phyloP scores from a whole-genome alignment of 2,797 vertebrate genomes.

The Leptoclinus maculatus region DNA sequence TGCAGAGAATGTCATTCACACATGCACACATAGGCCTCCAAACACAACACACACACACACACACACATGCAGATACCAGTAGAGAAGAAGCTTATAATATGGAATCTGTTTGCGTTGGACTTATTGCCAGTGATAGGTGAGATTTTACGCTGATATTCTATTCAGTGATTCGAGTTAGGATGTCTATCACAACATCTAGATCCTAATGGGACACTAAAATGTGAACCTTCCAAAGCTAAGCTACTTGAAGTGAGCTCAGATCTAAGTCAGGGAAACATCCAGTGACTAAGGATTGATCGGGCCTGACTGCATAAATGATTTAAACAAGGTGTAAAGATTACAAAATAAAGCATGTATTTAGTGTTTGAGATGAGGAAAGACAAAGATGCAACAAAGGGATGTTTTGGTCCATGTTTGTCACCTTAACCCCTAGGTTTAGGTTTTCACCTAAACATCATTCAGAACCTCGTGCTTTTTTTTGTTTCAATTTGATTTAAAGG shows the following conservation, averaged over 20 bases:
- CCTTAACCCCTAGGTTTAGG: neutral
- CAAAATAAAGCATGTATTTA: neutral
- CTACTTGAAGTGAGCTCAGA: neutral
- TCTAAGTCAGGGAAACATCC: neutral
- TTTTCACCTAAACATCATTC: neutral
- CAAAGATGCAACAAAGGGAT: neutral
- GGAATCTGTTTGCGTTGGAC: neutral
- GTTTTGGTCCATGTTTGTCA: neutral
- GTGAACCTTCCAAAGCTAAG: neutral
- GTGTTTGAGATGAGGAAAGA: neutral
- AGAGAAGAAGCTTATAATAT: neutral
- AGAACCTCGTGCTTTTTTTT: no score
- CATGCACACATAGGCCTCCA: neutral
- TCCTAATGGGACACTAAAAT: neutral
- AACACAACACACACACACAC: neutral
- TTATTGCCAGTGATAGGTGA: neutral
- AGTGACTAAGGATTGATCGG: neutral
- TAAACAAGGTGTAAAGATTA: neutral
- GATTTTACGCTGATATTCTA: neutral
- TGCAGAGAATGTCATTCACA: constrained; percentile 23
- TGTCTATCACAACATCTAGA: neutral
- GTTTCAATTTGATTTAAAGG: no score
- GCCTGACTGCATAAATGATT: neutral
- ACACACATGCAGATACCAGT: neutral
- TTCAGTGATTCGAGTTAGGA: neutral